Evolutionary conservation across 1,140 invertebrate species (phyloP).

Genomic region (Venturia canescens): DNA sequence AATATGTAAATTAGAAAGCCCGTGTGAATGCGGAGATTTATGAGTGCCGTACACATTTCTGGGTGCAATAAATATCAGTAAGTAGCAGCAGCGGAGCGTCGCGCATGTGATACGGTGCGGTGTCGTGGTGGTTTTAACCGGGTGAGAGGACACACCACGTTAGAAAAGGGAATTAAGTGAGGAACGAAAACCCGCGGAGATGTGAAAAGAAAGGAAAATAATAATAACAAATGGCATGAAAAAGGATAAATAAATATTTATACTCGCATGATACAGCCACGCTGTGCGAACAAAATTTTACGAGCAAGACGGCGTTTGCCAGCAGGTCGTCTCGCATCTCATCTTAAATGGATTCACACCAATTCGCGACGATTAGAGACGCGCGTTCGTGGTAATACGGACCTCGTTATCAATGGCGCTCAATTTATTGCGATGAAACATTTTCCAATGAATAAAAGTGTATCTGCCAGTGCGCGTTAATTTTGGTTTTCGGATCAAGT

Average conservation of each 20-base stretch:
- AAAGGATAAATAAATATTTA: neutral
- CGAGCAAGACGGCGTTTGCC: slow-evolving; percentile 4
- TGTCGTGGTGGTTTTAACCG: slow-evolving; percentile 12
- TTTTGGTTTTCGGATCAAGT: too few species aligned
- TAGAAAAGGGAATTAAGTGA: slow-evolving; percentile 30
- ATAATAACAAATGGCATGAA: slow-evolving; percentile 23
- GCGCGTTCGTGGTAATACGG: neutral
- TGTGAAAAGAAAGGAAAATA: slow-evolving; percentile 51
- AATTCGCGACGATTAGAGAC: neutral
- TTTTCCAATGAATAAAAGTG: too few species aligned
- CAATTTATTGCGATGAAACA: neutral
- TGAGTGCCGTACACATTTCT: slow-evolving; percentile 75
- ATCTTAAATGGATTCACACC: slow-evolving; percentile 11
- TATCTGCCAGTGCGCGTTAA: too few species aligned
- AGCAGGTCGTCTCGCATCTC: slow-evolving; percentile 27
- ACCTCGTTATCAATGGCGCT: too few species aligned
- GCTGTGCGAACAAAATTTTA: neutral
- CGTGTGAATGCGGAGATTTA: slow-evolving; percentile 77
- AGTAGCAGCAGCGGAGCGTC: slow-evolving; percentile 65
- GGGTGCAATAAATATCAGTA: slow-evolving; percentile 76
- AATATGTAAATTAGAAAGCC: slow-evolving; percentile 76
- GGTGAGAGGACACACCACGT: slow-evolving; percentile 22
- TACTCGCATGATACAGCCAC: too few species aligned
- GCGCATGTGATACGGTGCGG: slow-evolving; percentile 55
- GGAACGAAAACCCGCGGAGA: slow-evolving; percentile 8